Conservation (phyloP, 2,113 vertebrate species). For the Macaca fascicularis region T2T-MFA8v1.1 NC_088395.1:27468001-27468500, state of each 20-base stretch:
- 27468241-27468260: background rate
- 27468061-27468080: no score
- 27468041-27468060: no score
- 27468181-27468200: background rate
- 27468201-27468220: conserved; percentile 16
- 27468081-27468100: no score
- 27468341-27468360: background rate
- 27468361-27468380: background rate
- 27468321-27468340: background rate
- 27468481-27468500: background rate
- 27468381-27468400: background rate
- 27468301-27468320: background rate
- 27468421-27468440: background rate
- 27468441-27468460: background rate
- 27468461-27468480: background rate
- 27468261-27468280: background rate
- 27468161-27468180: background rate
- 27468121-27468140: background rate
- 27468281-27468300: background rate
- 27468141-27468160: background rate
- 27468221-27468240: background rate
- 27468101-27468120: no score
- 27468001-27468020: no score
- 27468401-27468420: background rate
- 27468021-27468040: no score